Evolutionary conservation across 2,888 invertebrate genomes (phyloP).

Genomic region (Leuctra nigra): DNA sequence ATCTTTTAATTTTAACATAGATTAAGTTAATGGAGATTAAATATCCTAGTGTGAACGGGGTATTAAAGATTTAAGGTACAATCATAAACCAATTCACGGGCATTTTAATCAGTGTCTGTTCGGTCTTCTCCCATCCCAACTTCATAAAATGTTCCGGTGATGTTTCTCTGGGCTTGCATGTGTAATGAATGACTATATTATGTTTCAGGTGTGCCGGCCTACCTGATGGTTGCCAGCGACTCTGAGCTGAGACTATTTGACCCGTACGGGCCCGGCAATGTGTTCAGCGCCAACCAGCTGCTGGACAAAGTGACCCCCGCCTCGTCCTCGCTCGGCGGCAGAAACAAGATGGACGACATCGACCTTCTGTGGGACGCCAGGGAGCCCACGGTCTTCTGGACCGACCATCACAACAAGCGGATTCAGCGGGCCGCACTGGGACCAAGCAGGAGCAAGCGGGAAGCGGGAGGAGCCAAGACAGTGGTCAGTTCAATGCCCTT

Average conservation of each 20-base stretch:
- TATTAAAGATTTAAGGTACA: no score
- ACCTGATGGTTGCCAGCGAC: constrained; percentile 51
- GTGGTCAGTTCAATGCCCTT: background rate
- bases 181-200: no score
- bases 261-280: constrained; percentile 51
- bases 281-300: constrained; percentile 38
- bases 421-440: constrained; percentile 32
- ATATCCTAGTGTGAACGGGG: no score
- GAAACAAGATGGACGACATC: constrained; percentile 48
- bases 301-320: constrained; percentile 34
- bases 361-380: constrained; percentile 43
- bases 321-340: constrained; percentile 38
- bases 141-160: no score
- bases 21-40: no score
- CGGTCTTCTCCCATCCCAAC: no score
- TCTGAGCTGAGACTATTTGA: constrained; percentile 55
- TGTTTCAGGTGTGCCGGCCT: background rate
- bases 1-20: no score
- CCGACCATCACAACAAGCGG: constrained; percentile 42
- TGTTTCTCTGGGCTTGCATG: no score
- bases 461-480: background rate
- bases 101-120: no score
- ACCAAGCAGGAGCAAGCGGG: background rate
- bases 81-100: no score
- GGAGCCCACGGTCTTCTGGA: constrained; percentile 41